phyloP scores from a whole-genome alignment of 92 coral and sea anemone genomes.

The Porites lobata region DNA sequence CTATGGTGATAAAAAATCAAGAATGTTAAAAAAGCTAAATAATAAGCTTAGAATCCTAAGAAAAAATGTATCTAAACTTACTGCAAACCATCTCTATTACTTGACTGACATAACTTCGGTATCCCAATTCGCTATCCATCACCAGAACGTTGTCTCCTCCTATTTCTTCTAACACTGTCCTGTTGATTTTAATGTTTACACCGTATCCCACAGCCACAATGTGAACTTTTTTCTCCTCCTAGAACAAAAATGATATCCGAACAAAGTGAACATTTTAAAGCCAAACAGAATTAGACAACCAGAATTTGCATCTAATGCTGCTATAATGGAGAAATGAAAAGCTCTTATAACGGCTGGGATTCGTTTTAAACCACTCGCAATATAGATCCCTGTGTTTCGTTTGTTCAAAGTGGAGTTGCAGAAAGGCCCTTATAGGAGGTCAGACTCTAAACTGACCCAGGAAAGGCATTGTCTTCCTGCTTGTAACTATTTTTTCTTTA shows the following conservation, averaged over 20 bases:
- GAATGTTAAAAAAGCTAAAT: not conserved
- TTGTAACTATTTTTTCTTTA: too few species aligned
- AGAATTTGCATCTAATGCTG: too few species aligned
- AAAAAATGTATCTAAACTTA: not conserved
- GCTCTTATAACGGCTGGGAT: too few species aligned
- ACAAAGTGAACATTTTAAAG: too few species aligned
- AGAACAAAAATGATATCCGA: not conserved
- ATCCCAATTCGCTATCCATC: not conserved
- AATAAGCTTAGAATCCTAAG: not conserved
- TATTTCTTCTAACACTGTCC: not conserved
- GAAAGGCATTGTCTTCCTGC: too few species aligned
- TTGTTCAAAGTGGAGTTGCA: too few species aligned
- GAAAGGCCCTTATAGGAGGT: too few species aligned
- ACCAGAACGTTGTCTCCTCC: slow-evolving; percentile 13
- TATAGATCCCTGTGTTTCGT: too few species aligned
- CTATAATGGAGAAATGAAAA: too few species aligned
- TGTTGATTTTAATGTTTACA: not conserved
- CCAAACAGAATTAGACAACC: not conserved
- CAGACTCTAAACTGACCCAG: too few species aligned
- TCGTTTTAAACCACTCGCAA: too few species aligned
- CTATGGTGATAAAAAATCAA: too few species aligned
- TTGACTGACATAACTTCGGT: not conserved
- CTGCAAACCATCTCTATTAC: slow-evolving; percentile 9
- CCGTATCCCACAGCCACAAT: slow-evolving; percentile 23
- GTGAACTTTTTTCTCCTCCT: slow-evolving; percentile 7